phyloP scores from a whole-genome alignment of 2,113 vertebrate genomes.

The Micronisus gabar region DNA sequence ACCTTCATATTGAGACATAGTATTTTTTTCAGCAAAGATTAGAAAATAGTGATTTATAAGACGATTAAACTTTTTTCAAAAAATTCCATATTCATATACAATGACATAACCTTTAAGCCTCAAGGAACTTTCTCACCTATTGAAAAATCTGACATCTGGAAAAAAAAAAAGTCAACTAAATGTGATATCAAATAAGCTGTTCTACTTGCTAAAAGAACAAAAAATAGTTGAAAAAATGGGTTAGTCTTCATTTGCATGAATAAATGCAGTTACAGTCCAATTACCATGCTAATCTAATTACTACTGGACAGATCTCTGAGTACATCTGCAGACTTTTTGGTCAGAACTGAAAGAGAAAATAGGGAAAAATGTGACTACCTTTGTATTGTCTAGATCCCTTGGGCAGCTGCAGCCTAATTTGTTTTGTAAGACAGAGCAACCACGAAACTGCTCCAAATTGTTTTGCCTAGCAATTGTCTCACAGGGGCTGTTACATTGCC shows the following conservation, averaged over 20 bases:
- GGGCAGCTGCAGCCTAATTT: neutral
- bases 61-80: neutral
- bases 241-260: neutral
- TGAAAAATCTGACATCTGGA: neutral
- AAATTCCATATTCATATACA: neutral
- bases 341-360: neutral
- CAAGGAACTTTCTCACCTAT: neutral
- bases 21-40: neutral
- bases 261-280: neutral
- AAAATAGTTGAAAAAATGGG: neutral
- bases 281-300: neutral
- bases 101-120: neutral
- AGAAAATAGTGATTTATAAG: neutral
- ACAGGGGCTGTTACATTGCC: neutral
- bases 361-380: neutral
- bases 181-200: neutral
- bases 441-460: neutral
- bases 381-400: neutral
- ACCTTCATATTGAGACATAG: neutral
- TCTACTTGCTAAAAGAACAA: neutral
- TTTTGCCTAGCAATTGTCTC: neutral
- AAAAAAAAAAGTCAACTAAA: neutral
- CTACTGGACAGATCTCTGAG: neutral
- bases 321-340: neutral
- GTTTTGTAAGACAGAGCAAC: neutral